Conservation (phyloP, 2,797 vertebrate species). For the Coracias cyanogaster region DNA sequence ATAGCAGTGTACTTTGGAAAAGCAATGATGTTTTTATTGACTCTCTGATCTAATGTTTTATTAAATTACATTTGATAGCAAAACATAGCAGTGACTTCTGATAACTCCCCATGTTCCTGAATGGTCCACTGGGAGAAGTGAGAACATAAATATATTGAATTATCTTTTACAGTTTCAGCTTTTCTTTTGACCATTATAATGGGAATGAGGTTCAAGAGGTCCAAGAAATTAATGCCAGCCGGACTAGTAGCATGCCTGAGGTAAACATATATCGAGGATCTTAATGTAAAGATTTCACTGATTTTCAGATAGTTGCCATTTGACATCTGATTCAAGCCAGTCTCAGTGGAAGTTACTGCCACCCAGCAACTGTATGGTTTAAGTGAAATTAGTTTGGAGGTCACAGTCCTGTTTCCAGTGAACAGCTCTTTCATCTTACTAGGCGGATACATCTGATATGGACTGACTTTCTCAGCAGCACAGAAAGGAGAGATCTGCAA, state of each 20-base stretch:
- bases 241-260: conserved; percentile 89
- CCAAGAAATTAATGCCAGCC: conserved; percentile 91
- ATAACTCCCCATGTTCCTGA: neutral
- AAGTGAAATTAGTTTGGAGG: neutral
- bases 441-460: neutral
- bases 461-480: neutral
- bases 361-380: neutral
- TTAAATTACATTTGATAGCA: neutral
- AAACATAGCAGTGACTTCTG: neutral
- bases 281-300: neutral
- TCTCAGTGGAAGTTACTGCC: neutral
- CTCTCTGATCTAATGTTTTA: neutral
- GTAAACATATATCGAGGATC: conserved; percentile 73
- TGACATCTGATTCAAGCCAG: neutral
- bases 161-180: conserved; percentile 83
- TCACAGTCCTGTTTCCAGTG: neutral
- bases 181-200: conserved; percentile 87
- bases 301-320: neutral
- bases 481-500: neutral
- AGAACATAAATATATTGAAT: conserved; percentile 10
- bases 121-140: neutral
- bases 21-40: neutral
- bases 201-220: conserved; percentile 92
- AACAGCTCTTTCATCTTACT: neutral
- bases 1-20: neutral